Evolutionary conservation across 2,888 invertebrate species (phyloP), one percentile per base, ranked within the genome.

Genomic region (Vandiemenella viatica): DNA sequence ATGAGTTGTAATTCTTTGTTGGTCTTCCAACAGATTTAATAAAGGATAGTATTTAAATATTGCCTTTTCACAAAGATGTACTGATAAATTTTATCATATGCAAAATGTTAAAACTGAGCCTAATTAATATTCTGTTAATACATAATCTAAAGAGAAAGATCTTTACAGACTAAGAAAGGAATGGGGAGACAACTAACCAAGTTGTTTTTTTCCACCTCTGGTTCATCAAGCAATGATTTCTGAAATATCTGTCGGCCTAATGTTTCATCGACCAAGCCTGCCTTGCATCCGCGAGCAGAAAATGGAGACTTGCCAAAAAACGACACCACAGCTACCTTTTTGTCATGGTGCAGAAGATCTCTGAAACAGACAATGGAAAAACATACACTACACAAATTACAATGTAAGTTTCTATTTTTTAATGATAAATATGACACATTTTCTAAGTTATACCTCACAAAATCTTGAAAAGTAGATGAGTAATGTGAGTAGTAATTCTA

Each of bases 261-360:
- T 51, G 71, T 63, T 47, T 71, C 64, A 41, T 77, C 65, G 41
- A 79, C 65, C 42, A 74, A 71, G 55, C 76, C 74, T 43, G 77
- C 71, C 69, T 83, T 83, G 59, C 79, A 75, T 51, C 78, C 76
- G 57, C 63, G 65, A 37, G 77, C 71, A 58, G 75, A 71, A 60
- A 74, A 76, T 0, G 77, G 71, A 20, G 80, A 77, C 65, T 83
- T 83, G 8, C 83, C 84, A 58, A 84, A 76, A 18, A 84, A 69
- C 8, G 83, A 80, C 8, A 84, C 76, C 2, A 83, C 72, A 6
- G 83, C 75, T 26, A 82, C 75, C 58, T 78, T 77, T 47, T 75
- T 49, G 55, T 56, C 44, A 49, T 56, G 15, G 45, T 18, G 17
- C 16, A 43, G 16, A 13, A 45, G 17, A 5, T 48, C 50, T 43